phyloP scores from a whole-genome alignment of 2,888 invertebrate species.

The Drosophila barbarae region DNA sequence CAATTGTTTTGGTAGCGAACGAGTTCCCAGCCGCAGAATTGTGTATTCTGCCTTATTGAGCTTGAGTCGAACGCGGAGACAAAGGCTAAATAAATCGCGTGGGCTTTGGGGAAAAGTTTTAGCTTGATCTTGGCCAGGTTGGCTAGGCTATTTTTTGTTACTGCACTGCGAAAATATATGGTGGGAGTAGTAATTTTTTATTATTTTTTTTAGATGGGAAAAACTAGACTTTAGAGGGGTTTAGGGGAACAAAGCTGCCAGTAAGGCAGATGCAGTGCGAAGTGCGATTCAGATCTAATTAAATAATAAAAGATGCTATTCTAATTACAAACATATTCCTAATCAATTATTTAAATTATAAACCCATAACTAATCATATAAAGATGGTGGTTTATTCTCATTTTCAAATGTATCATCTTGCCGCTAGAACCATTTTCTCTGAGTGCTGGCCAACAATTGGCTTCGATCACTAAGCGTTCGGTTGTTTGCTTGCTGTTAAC shows the following conservation, averaged over 20 bases:
- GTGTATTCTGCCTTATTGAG: slow-evolving; percentile 50
- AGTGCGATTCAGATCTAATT: not conserved
- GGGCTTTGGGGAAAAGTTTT: slow-evolving; percentile 53
- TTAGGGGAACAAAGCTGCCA: not conserved
- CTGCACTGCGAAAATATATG: slow-evolving; percentile 1
- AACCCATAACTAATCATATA: not conserved
- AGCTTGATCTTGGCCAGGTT: slow-evolving; percentile 53
- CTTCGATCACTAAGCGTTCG: slow-evolving; percentile 59
- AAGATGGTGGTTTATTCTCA: not conserved
- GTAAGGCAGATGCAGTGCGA: not conserved
- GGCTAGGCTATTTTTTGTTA: slow-evolving; percentile 41
- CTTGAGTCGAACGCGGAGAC: slow-evolving; percentile 39
- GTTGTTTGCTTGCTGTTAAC: slow-evolving; percentile 64
- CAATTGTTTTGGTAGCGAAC: slow-evolving; percentile 51
- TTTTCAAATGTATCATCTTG: not conserved
- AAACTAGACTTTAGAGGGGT: not conserved
- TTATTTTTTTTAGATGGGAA: not conserved
- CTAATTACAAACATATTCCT: not conserved
- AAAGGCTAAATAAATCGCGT: slow-evolving; percentile 55
- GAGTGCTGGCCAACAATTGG: slow-evolving; percentile 38
- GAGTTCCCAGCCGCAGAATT: slow-evolving; percentile 62
- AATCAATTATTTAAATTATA: not conserved
- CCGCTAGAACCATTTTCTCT: not conserved
- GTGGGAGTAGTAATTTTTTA: not conserved
- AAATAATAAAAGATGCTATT: not conserved